Percentiles rank a stretch among this genome's conserved stretches.
Conservation (phyloP, 2,888 invertebrate genomes). For the Drosophila quinaria region DNA sequence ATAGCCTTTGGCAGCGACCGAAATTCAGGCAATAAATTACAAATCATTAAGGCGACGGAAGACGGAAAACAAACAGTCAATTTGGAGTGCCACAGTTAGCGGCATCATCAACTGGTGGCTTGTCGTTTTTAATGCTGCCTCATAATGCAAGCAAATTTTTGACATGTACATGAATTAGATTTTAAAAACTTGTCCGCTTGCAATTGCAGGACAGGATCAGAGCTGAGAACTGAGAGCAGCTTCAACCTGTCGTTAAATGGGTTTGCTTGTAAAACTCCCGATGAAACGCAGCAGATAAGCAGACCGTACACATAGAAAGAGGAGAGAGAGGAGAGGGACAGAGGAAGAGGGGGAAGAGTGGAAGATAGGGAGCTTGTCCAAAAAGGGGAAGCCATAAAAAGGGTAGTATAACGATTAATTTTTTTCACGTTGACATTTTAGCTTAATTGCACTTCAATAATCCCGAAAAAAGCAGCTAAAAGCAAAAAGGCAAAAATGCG, state of each 20-base stretch:
- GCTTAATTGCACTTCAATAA: conserved; percentile 85
- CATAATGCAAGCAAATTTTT: conserved; percentile 75
- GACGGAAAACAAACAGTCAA: conserved; percentile 39
- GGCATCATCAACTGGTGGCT: conserved; percentile 48
- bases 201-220: conserved; percentile 49
- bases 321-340: not conserved
- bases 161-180: conserved; percentile 84
- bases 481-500: conserved; percentile 78
- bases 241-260: conserved; percentile 66
- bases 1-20: conserved; percentile 69
- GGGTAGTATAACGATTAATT: conserved; percentile 83
- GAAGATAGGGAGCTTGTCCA: not conserved
- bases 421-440: conserved; percentile 84
- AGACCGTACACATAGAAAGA: no score
- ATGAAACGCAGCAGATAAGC: conserved; percentile 65
- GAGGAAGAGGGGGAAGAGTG: not conserved
- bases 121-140: conserved; percentile 20
- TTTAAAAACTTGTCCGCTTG: conserved; percentile 59
- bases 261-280: conserved; percentile 63
- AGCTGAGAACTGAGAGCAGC: conserved; percentile 15
- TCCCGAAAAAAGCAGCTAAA: conserved; percentile 78
- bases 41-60: conserved; percentile 78
- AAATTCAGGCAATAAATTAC: conserved; percentile 78
- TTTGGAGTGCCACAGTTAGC: conserved; percentile 29
- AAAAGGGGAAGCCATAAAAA: conserved; percentile 74